A percentile compares a stretch with the other conserved stretches of the same genome.
Evolutionary conservation across 2,113 vertebrate genomes (phyloP).

Genomic region (Podarcis cretensis): DNA sequence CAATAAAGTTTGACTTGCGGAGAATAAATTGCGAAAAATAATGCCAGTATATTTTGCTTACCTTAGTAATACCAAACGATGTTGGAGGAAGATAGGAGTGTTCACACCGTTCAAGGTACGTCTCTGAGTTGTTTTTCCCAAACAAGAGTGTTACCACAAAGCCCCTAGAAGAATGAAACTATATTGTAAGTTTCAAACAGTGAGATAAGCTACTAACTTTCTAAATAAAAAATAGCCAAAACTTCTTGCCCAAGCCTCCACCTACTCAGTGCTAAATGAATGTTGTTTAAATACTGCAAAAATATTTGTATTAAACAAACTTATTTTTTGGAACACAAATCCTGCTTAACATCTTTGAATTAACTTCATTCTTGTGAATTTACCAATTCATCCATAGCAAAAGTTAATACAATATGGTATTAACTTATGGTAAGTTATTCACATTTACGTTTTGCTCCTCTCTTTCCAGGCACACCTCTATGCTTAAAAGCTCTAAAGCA

Average conservation of each 20-base stretch:
- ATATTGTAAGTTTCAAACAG: not conserved
- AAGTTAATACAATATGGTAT: not conserved
- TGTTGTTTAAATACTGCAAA: not conserved
- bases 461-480: too few species aligned
- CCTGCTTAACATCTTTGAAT: not conserved
- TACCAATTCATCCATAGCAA: slow-evolving; percentile 35
- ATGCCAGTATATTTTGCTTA: slow-evolving; percentile 61
- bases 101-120: slow-evolving; percentile 94
- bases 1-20: not conserved
- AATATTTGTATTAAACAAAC: not conserved
- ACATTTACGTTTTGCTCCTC: too few species aligned
- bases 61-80: slow-evolving; percentile 90
- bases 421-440: too few species aligned
- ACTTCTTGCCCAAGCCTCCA: not conserved
- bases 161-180: slow-evolving; percentile 78
- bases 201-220: not conserved
- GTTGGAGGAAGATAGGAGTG: slow-evolving; percentile 92
- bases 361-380: not conserved
- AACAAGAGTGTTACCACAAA: slow-evolving; percentile 94
- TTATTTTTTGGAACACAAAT: not conserved
- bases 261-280: not conserved
- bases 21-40: not conserved
- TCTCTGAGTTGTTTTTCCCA: slow-evolving; percentile 98
- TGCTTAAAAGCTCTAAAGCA: too few species aligned
- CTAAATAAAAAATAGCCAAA: not conserved